Base-by-base conservation (phyloP, 2,113 vertebrate genomes). In the Holacanthus passer region DNA sequence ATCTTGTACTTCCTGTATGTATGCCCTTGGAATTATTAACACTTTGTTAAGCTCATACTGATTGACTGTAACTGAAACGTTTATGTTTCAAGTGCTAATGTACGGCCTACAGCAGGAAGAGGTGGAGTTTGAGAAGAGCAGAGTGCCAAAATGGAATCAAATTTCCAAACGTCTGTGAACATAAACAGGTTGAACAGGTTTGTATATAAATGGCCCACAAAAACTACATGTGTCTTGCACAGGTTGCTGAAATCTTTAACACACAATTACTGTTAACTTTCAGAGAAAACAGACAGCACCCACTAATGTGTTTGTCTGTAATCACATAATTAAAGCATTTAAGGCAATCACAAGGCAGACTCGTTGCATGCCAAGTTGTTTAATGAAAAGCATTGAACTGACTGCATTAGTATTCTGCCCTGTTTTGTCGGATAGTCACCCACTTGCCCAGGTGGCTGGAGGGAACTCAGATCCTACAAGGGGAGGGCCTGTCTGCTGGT, bases 121-220 rank as follows among this genome's bases (percentile, higher is more conserved):
- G 86, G 76, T 66, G 50, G 78, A 70, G 73, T 52, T 31, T 13
- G 37, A 80, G 29, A 29, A 66, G 39, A 73, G 55, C 80, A 58
- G 39, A 71, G 47, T 43, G 67, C 68, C 32, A 79, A 53, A 73
- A 86, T 82, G 39, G 87, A 88, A 84, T 89, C 81, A 76, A 24
- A 77, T 89, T 90, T 89, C 80, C 16, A 87, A 83, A 72, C 64
- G 22, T 75, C 56, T 5, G 48, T 70, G 60, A 81, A 79, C 67
- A 73, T 58, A 41, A 91, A 91, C 93, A 83, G 92, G 93, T 82
- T 85, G 11, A 78, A 85, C 94, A 84, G 88, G 94, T 92, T 91
- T 88, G 55, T 89, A 74, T 81, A 72, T 70, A 80, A 81, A 77
- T 55, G 67, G 72, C 59, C 35, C 3, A 85, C 68, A 86, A 81